Percentiles rank a stretch among this genome's conserved stretches.
Conservation (phyloP, 2,797 vertebrate species). For the Balearica regulorum region DNA sequence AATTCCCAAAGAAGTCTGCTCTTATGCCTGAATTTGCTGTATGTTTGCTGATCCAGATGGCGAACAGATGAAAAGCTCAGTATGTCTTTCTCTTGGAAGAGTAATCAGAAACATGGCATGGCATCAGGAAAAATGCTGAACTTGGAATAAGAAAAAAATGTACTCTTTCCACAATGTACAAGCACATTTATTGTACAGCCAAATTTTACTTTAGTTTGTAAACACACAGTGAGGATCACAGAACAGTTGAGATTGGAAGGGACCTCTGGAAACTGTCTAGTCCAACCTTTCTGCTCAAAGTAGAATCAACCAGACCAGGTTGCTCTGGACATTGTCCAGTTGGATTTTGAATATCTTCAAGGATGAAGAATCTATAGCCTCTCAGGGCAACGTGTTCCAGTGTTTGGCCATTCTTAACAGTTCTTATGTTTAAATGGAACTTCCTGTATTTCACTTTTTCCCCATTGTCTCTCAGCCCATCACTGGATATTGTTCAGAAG, state of each 20-base stretch:
- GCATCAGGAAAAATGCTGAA: background rate
- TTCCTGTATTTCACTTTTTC: background rate
- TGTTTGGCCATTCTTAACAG: background rate
- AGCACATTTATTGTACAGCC: background rate
- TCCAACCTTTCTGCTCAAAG: background rate
- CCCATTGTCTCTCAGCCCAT: background rate
- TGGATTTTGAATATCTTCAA: background rate
- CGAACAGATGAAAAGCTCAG: conserved; percentile 57
- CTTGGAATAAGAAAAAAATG: background rate
- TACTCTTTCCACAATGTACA: background rate
- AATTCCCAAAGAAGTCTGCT: background rate
- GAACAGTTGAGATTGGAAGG: background rate
- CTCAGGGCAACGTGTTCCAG: background rate
- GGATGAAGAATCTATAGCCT: background rate
- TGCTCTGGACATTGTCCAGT: background rate
- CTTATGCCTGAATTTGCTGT: background rate
- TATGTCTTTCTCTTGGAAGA: conserved; percentile 11
- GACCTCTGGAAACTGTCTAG: background rate
- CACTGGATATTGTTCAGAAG: background rate
- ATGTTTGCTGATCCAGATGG: conserved; percentile 40
- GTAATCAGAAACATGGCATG: background rate
- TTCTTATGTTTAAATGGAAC: background rate
- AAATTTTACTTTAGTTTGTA: background rate
- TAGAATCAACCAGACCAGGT: background rate
- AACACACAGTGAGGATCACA: background rate